Conservation (phyloP, 1,140 invertebrate genomes). For the Formica selysi region DNA sequence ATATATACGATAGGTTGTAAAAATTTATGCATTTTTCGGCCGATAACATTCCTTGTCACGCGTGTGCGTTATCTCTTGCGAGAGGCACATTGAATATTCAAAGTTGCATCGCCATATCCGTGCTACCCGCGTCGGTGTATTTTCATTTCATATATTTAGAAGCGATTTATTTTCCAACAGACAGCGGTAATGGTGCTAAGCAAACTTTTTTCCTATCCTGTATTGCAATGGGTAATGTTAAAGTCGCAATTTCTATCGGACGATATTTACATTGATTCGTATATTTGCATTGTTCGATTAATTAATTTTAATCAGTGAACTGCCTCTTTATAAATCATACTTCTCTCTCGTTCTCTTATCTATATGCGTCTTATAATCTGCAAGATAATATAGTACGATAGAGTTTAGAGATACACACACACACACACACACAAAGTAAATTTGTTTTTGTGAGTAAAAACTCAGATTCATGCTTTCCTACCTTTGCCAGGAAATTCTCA, state of each 20-base stretch:
- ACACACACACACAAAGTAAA: background rate
- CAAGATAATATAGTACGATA: background rate
- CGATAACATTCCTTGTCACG: conserved; percentile 36
- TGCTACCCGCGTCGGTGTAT: background rate
- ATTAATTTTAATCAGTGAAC: background rate
- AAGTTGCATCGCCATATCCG: background rate
- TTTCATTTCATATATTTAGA: too few relatives aligned
- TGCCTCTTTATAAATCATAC: background rate
- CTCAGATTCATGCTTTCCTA: background rate
- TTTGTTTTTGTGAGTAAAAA: background rate
- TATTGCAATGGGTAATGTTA: background rate
- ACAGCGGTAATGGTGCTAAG: conserved; percentile 6
- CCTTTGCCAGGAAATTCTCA: background rate
- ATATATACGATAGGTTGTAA: background rate
- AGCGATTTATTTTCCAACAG: conserved; percentile 21
- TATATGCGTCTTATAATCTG: background rate
- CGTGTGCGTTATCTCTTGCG: conserved; percentile 31
- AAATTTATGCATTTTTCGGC: conserved; percentile 45
- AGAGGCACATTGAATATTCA: background rate
- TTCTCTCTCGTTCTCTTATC: background rate
- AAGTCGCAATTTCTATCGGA: background rate
- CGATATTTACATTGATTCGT: background rate
- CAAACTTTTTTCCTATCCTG: background rate
- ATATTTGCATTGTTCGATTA: background rate
- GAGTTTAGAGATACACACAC: too few relatives aligned